Base-by-base conservation (phyloP, 1,140 invertebrate species). In the Camponotus floridanus region DNA sequence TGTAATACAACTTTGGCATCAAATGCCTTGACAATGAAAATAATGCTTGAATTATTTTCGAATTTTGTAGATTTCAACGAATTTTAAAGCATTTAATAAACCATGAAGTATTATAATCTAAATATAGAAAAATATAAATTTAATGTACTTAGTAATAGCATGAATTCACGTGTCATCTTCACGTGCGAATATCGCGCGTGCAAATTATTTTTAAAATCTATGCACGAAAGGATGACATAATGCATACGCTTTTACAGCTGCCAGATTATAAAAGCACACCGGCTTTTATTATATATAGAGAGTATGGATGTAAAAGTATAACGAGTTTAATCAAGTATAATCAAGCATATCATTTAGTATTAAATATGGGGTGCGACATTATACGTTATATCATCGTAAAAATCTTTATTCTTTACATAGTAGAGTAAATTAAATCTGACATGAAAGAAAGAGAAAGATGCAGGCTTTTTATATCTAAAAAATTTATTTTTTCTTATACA, bases 151-250 rank as follows among this genome's bases (percentile, higher is more conserved):
- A 39, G 36, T 31, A 62, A 62, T 15, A 13, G 11, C 45, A 11
- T 13, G 48, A 51, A 51, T 15, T 78, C 42, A 71, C 67, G 26
- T 59, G 67, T 59, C 1, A 13, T 61, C 15, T 71, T 71, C 36
- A 59, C 36, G 21, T 59, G 26, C 33, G 51, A 79, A 55, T 45
- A n/a, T n/a, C 7, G 13, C 18, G 11, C 8, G 21, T 21, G 8
- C 42, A 21, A 26, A 13, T 11, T 7, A 71, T 61, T 81, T 81
- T 71, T 71, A 33, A 81, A 9, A 71, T 2, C 21, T 15, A 36
- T 1, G 59, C 9, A 31, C 21, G 18, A n/a, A 59, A 45, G 9
- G 26, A 59, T 71, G 79, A 71, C 26, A 81, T 61, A 83, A 83
- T 39, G 36, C 1, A 2, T 11, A 67, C 33, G 7, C 21, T 70